These are phyloP conservation scores for Paracyclopina nana DNA, from an alignment of 1,140 invertebrate species.

Conservation along the genomic window DNA sequence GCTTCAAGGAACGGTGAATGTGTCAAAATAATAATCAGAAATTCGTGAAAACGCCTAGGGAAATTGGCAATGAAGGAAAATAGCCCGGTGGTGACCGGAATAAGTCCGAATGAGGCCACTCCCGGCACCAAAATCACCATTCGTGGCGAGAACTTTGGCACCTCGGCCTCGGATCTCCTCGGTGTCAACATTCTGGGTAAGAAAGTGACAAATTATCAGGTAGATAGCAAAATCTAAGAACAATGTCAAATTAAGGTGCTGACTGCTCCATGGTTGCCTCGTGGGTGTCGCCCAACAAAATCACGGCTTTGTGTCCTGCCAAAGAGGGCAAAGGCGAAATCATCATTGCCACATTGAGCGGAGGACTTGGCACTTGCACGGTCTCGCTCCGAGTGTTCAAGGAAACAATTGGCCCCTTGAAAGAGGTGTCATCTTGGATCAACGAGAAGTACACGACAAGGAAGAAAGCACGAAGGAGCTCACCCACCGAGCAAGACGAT, in stretches of 20 bases:
- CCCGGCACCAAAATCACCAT: slow-evolving; percentile 89
- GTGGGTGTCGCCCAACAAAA: slow-evolving; percentile 95
- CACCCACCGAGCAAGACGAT: slow-evolving; percentile 65
- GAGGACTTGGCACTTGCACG: slow-evolving; percentile 77
- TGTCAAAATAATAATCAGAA: too few relatives aligned
- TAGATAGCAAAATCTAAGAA: too few relatives aligned
- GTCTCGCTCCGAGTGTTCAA: slow-evolving; percentile 75
- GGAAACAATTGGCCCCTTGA: slow-evolving; percentile 72
- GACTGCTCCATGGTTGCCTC: slow-evolving; percentile 86
- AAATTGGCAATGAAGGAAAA: too few relatives aligned
- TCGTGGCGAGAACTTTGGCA: slow-evolving; percentile 84
- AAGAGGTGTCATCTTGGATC: slow-evolving; percentile 97
- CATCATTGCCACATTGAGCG: slow-evolving; percentile 69
- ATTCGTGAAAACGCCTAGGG: too few relatives aligned
- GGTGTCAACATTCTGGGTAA: slow-evolving; percentile 87
- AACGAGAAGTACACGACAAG: slow-evolving; percentile 66
- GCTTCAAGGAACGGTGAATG: too few relatives aligned
- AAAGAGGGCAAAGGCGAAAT: slow-evolving; percentile 80
- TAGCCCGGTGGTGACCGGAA: slow-evolving; percentile 79
- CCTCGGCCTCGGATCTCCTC: slow-evolving; percentile 57
- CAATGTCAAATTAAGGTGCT: too few relatives aligned
- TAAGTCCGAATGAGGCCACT: slow-evolving; percentile 93
- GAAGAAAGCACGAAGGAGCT: slow-evolving; percentile 55
- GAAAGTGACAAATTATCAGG: too few relatives aligned
- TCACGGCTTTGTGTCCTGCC: slow-evolving; percentile 79